Percentiles rank a stretch among this genome's conserved stretches.
phyloP scores from a whole-genome alignment of 2,888 invertebrate species.

The Diarsia rubi region DNA sequence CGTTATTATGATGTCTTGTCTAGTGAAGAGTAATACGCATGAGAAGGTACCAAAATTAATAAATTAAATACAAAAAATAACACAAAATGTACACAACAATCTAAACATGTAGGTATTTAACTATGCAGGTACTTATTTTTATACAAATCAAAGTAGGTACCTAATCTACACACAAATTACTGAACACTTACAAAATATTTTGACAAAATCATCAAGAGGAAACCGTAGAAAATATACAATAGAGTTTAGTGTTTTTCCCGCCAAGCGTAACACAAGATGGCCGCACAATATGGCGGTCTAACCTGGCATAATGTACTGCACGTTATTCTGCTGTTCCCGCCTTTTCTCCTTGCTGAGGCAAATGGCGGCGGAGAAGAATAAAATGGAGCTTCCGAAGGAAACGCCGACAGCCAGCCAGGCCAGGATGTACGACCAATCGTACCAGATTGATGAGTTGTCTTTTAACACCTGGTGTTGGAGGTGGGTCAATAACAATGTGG shows the following conservation, averaged over 20 bases:
- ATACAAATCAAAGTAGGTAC: constrained; percentile 36
- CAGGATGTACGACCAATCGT: constrained; percentile 97
- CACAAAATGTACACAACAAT: constrained; percentile 7
- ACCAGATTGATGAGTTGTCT: constrained; percentile 93
- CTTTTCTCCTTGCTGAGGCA: constrained; percentile 95
- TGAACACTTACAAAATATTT: constrained; percentile 33
- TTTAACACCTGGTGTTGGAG: constrained; percentile 92
- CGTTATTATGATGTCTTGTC: constrained; percentile 66
- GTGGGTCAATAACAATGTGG: constrained; percentile 56
- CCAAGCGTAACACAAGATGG: constrained; percentile 86
- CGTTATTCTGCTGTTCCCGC: constrained; percentile 94
- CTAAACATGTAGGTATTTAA: constrained; percentile 1
- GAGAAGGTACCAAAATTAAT: constrained; percentile 40
- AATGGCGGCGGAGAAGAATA: constrained; percentile 95
- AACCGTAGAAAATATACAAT: constrained; percentile 70
- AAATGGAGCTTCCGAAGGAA: constrained; percentile 93
- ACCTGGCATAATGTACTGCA: constrained; percentile 98
- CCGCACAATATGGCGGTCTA: constrained; percentile 84
- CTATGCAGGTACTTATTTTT: not conserved
- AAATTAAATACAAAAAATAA: not conserved
- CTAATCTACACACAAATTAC: constrained; percentile 52
- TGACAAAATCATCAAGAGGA: constrained; percentile 45
- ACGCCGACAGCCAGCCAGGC: constrained; percentile 96
- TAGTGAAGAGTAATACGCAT: constrained; percentile 56
- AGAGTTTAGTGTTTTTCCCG: constrained; percentile 75